Base-by-base conservation (phyloP, 2,888 invertebrate species). In the Heliconius hortense region DNA sequence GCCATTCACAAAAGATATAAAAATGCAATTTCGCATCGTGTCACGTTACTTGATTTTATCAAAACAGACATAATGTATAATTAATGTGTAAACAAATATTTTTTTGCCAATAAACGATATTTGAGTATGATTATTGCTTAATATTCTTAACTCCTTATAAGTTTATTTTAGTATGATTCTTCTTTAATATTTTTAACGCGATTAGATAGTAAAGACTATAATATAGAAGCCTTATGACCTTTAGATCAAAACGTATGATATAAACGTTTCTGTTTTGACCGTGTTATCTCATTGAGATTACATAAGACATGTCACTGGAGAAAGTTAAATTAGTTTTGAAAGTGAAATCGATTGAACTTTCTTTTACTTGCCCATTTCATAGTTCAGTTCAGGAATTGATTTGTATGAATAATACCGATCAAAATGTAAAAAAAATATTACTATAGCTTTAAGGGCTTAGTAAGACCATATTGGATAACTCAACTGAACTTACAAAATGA, bases 251-350 rank as follows among this genome's bases (percentile, higher is more conserved):
- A 79, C 71, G 82, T 83, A 80, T 88, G 88, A 88, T 86, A 86
- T 86, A 87, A 88, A 90, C 90, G 89, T 89, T 88, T 87, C 85
- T 87, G 88, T 90, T 91, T 90, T 90, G 90, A 87, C 84, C 85
- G 86, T 87, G 89, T 91, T 91, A 92, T 90, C 90, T 93, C 88
- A 89, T 89, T 86, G 84, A 87, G 84, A 90, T 93, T 94, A 90
- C 84, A 88, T 92, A 93, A 94, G 87, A 92, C 92, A 89, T 94
- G 93, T 93, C 94, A 92, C 87, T 90, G 89, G 93, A 91, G 94
- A 94, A 94, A 94, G 94, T 93, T 93, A 93, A 93, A 93, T 93
- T 93, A 93, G 93, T 92, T 93, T 93, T 94, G 93, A 93, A 94
- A 93, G 94, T 92, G 93, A 94, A 94, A 94, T 94, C 93, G 92